Percentiles rank a stretch among this genome's conserved stretches.
These are phyloP conservation scores for Phaethornis superciliosus DNA, from an alignment of 2,113 vertebrate species.

Conservation along the genomic window DNA sequence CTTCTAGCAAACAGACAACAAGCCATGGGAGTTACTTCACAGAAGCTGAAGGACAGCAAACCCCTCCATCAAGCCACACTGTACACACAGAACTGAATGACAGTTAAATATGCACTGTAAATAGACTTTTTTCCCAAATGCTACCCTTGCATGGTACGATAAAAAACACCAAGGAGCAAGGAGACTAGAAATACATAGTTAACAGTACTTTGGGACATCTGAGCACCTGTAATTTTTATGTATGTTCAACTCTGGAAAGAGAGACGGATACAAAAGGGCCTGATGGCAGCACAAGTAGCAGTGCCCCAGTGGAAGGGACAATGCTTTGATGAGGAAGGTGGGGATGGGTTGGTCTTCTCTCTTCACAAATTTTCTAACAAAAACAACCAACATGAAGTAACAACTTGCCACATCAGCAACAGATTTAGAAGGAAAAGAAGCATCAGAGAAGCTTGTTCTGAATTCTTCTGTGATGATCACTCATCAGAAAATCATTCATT, in stretches of 20 bases:
- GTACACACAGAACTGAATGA: neutral
- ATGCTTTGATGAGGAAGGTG: neutral
- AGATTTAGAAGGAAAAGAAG: neutral
- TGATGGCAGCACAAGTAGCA: neutral
- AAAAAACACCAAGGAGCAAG: neutral
- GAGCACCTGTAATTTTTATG: neutral
- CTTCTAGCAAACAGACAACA: neutral
- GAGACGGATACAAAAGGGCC: rapidly evolving
- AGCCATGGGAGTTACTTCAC: neutral
- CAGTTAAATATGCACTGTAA: neutral
- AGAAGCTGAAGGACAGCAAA: neutral
- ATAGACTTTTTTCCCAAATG: neutral
- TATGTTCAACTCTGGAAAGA: neutral
- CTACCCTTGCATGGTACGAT: neutral
- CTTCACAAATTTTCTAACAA: neutral
- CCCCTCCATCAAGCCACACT: neutral
- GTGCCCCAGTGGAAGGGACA: too few relatives aligned
- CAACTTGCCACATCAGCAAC: neutral
- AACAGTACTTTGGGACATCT: neutral
- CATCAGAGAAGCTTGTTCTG: neutral
- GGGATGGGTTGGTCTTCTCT: neutral
- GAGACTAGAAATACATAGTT: neutral
- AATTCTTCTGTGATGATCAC: neutral
- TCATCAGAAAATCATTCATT: neutral
- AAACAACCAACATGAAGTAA: neutral